Conservation (phyloP, 1,140 invertebrate genomes). For the Bombus soroeensis region DNA sequence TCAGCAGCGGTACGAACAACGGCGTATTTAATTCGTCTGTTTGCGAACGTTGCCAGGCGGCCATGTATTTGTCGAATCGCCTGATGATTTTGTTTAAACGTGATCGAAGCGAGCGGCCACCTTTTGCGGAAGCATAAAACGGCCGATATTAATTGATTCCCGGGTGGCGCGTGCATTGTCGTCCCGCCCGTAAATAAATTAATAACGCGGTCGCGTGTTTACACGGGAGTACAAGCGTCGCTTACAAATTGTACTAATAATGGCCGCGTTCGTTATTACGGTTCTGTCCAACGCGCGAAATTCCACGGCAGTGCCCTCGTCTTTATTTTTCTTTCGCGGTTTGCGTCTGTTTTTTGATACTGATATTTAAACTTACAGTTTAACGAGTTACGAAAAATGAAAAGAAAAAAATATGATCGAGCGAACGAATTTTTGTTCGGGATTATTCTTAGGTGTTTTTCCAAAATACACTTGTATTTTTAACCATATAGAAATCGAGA, state of each 20-base stretch:
- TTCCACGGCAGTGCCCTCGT: neutral
- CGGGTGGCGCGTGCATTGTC: constrained; percentile 12
- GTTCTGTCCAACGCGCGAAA: neutral
- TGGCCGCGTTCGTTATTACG: constrained; percentile 47
- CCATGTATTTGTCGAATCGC: constrained; percentile 51
- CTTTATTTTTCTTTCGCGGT: neutral
- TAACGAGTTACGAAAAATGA: neutral
- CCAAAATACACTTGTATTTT: too few species aligned
- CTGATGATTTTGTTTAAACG: constrained; percentile 62
- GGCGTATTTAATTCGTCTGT: constrained; percentile 54
- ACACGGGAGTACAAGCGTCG: constrained; percentile 49
- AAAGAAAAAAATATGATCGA: too few species aligned
- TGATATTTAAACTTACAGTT: neutral
- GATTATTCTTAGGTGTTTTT: too few species aligned
- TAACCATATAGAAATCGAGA: too few species aligned
- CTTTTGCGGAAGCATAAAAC: constrained; percentile 54
- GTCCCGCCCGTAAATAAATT: constrained; percentile 59
- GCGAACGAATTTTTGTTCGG: too few species aligned
- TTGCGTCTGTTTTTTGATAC: neutral
- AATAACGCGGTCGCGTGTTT: constrained; percentile 59
- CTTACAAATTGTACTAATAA: constrained; percentile 64
- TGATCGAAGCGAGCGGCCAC: constrained; percentile 14
- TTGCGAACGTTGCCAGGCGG: constrained; percentile 20
- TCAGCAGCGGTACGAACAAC: neutral
- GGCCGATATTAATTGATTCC: constrained; percentile 63